Conservation (phyloP, 2,113 vertebrate species). For the Lota lota region DNA sequence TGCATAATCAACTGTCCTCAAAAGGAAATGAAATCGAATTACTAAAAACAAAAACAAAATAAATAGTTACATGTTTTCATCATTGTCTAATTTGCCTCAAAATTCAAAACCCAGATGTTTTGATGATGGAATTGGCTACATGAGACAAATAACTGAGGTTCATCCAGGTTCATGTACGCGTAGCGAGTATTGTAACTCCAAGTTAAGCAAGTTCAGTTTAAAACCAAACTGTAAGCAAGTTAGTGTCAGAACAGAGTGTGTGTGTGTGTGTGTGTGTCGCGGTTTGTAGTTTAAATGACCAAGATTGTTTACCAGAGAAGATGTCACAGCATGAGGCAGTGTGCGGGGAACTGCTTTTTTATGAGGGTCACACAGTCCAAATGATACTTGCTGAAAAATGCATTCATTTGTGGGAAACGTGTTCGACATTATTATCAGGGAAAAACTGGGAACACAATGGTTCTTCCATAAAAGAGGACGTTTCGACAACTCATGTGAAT, state of each 20-base stretch:
- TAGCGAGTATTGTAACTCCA: no score
- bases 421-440: slow-evolving; percentile 40
- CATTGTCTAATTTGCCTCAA: no score
- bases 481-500: no score
- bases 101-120: no score
- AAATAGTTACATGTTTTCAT: no score
- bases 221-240: background rate
- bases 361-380: background rate
- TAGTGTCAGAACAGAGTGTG: background rate
- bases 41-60: no score
- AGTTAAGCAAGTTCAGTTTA: no score
- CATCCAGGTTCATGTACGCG: no score
- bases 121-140: no score
- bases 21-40: no score
- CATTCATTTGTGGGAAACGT: slow-evolving; percentile 16
- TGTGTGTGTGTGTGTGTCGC: background rate
- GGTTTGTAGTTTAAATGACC: background rate
- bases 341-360: background rate
- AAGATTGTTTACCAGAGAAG: slow-evolving; percentile 10
- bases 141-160: no score
- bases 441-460: slow-evolving; percentile 16
- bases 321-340: background rate
- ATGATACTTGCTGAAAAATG: slow-evolving; percentile 9
- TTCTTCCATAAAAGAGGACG: background rate
- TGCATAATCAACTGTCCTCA: no score